These are phyloP conservation scores for Leuciscus idus DNA, from an alignment of 2,113 vertebrate species.

Conservation along the genomic window DNA sequence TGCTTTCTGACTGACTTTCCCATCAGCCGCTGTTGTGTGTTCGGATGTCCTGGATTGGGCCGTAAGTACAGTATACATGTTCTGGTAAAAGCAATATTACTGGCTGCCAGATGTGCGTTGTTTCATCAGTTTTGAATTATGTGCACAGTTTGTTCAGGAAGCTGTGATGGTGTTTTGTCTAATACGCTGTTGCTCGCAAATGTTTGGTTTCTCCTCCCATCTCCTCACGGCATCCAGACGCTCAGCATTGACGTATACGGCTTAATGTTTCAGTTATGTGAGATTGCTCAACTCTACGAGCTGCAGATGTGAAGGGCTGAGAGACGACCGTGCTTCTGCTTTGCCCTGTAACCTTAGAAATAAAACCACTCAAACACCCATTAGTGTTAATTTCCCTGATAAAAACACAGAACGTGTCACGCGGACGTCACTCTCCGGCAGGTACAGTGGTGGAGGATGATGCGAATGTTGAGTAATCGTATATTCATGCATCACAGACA, in stretches of 20 bases:
- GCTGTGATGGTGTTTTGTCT: background rate
- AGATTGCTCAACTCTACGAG: conserved; percentile 55
- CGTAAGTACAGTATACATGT: background rate
- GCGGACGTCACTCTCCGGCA: background rate
- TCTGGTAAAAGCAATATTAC: conserved; percentile 28
- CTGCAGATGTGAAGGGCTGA: conserved; percentile 30
- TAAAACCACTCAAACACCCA: background rate
- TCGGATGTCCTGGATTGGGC: background rate
- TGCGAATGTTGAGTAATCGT: background rate
- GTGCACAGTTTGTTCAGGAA: conserved; percentile 45
- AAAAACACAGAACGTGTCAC: background rate
- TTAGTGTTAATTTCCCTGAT: conserved; percentile 21
- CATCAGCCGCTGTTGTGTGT: background rate
- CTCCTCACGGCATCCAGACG: background rate
- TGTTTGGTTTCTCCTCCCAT: background rate
- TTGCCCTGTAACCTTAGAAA: conserved; percentile 8
- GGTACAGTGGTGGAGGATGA: background rate
- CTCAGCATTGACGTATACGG: conserved; percentile 44
- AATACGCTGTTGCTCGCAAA: conserved; percentile 12
- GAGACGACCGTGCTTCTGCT: conserved; percentile 15
- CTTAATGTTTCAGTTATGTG: conserved; percentile 33
- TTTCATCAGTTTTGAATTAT: conserved; percentile 21
- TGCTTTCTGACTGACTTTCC: background rate
- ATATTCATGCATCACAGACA: background rate
- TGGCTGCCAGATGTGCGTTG: conserved; percentile 42